Percentiles rank a stretch among this genome's conserved stretches.
These are phyloP conservation scores for Meandrina meandrites DNA, from an alignment of 92 coral and sea anemone species.

Conservation along the genomic window DNA sequence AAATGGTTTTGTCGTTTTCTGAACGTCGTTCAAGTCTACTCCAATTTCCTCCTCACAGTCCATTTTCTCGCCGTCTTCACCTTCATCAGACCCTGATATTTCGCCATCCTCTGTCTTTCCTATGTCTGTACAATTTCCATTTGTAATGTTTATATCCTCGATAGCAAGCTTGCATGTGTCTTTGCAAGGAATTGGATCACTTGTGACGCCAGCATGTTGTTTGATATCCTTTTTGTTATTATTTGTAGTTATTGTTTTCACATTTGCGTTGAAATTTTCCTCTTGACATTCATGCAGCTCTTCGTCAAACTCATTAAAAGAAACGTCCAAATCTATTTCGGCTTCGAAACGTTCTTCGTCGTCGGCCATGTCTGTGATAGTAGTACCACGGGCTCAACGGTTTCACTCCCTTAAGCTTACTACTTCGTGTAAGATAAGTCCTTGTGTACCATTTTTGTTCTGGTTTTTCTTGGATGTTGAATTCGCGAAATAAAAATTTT, in stretches of 20 bases:
- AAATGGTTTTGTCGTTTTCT: not conserved
- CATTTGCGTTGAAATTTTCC: not conserved
- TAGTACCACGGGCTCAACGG: conserved; percentile 29
- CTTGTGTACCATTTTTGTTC: not conserved
- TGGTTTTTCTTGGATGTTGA: not conserved
- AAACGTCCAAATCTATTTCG: conserved; percentile 67
- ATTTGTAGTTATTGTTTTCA: not conserved
- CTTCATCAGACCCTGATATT: conserved; percentile 22
- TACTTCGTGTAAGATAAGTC: conserved; percentile 1
- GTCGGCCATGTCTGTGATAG: conserved; percentile 58
- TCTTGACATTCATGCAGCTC: conserved; percentile 33
- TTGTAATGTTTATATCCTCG: not conserved
- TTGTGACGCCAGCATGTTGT: not conserved
- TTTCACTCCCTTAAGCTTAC: not conserved
- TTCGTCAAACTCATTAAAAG: conserved; percentile 84
- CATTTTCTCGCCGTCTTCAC: conserved; percentile 32
- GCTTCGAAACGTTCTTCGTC: conserved; percentile 39
- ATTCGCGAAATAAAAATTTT: not conserved
- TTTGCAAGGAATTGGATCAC: not conserved
- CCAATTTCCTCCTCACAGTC: conserved; percentile 17
- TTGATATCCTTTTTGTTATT: not conserved
- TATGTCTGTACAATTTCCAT: not conserved
- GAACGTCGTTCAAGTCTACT: not conserved
- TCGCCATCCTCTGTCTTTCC: conserved; percentile 28
- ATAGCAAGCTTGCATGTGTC: not conserved